Evolutionary conservation across 2,797 vertebrate species (phyloP).

Genomic region (Sebastiscus albofasciatus): DNA sequence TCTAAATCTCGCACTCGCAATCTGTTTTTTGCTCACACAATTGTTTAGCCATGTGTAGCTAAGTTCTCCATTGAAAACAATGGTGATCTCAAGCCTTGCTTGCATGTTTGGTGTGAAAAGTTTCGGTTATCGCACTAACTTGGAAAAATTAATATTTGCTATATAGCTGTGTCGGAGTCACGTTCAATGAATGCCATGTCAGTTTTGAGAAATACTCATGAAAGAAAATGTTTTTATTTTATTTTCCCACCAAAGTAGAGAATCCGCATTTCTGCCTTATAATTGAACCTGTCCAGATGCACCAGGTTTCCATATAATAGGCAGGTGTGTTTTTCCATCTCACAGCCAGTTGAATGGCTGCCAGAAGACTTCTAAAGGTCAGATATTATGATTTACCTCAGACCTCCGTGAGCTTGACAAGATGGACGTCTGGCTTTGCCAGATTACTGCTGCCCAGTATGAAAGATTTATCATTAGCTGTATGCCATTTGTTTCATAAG

Average conservation of each 20-base stretch:
- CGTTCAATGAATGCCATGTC: neutral
- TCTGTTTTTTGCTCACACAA: too few species aligned
- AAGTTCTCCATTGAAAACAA: neutral
- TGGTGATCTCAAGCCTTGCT: neutral
- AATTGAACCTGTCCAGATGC: neutral
- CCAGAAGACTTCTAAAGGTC: conserved; percentile 40
- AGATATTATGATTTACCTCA: conserved; percentile 34
- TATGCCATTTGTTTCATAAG: neutral
- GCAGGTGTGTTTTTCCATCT: conserved; percentile 3
- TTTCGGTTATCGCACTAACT: neutral
- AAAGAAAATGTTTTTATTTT: neutral
- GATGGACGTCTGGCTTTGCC: conserved; percentile 20
- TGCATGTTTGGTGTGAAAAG: neutral
- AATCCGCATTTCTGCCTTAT: neutral
- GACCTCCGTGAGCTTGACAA: conserved; percentile 24
- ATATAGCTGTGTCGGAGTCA: neutral
- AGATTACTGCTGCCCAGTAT: conserved; percentile 11
- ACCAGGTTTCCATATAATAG: neutral
- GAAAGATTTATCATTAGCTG: conserved; percentile 16
- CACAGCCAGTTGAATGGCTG: conserved; percentile 2
- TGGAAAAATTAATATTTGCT: neutral
- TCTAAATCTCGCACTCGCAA: neutral
- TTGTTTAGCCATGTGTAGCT: too few species aligned
- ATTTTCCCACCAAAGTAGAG: neutral
- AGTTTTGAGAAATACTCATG: neutral